These are phyloP conservation scores for Magallana gigas DNA, from an alignment of 1,140 invertebrate species.

Conservation along the genomic window DNA sequence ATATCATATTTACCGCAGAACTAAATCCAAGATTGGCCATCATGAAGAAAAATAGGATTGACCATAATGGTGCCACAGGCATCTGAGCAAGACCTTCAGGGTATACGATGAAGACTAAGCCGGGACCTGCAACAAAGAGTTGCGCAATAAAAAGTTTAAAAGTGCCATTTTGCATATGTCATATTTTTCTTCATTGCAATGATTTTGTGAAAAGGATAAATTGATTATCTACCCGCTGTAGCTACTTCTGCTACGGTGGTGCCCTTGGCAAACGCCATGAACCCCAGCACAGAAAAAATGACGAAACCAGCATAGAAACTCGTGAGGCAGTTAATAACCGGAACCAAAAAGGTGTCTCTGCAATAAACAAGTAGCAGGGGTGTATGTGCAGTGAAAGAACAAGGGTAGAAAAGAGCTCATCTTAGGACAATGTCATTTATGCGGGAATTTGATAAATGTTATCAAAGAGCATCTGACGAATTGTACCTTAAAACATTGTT, in stretches of 20 bases:
- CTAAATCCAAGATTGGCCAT: constrained; percentile 94
- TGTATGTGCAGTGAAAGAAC: constrained; percentile 82
- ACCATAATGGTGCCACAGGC: constrained; percentile 96
- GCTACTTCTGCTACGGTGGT: constrained; percentile 71
- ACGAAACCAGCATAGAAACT: constrained; percentile 77
- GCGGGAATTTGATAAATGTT: no score
- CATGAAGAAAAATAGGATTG: constrained; percentile 99
- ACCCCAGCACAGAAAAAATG: constrained; percentile 76
- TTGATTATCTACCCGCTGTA: constrained; percentile 60
- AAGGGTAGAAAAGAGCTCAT: background rate
- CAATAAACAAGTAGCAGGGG: constrained; percentile 75
- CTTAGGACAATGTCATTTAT: no score
- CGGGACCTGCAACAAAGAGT: constrained; percentile 72
- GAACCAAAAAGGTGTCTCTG: constrained; percentile 93
- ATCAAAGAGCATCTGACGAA: background rate
- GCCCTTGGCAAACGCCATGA: constrained; percentile 73
- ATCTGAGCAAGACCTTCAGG: constrained; percentile 85
- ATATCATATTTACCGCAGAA: constrained; percentile 84
- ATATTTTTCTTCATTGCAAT: no score
- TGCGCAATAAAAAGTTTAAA: no score
- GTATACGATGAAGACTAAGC: constrained; percentile 70
- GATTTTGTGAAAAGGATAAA: no score
- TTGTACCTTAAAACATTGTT: constrained; percentile 88
- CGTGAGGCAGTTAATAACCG: constrained; percentile 91
- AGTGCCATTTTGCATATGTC: no score